Percentiles rank a stretch among this genome's conserved stretches.
These are phyloP conservation scores for Sebastes iracundus DNA, from an alignment of 2,797 vertebrate species.

Conservation along the genomic window DNA sequence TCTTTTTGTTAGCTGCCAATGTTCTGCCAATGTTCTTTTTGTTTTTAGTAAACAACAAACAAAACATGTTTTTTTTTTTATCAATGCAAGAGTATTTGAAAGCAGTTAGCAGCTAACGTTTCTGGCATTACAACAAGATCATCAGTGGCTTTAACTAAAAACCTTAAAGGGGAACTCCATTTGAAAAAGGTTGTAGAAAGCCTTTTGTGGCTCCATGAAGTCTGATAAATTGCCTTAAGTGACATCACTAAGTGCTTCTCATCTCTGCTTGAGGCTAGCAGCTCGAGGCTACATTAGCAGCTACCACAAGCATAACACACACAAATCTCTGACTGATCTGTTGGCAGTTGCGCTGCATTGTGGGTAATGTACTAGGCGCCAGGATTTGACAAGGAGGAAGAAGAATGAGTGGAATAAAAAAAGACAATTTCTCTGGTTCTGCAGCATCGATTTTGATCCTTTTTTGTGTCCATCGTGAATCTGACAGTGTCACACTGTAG, in stretches of 20 bases:
- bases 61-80: too few species aligned
- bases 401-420: neutral
- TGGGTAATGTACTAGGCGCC: neutral
- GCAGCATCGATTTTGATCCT: neutral
- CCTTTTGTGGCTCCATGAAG: neutral
- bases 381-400: neutral
- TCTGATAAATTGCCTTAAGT: neutral
- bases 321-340: neutral
- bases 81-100: neutral
- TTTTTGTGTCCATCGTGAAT: neutral
- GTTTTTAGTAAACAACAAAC: neutral
- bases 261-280: neutral
- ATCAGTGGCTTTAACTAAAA: neutral
- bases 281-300: neutral
- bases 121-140: neutral
- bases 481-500: neutral
- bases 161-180: neutral
- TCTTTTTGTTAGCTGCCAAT: neutral
- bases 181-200: neutral
- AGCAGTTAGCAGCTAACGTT: neutral
- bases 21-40: neutral
- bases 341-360: neutral
- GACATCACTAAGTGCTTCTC: neutral
- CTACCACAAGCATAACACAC: neutral
- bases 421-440: neutral